Percentiles rank a stretch among this genome's conserved stretches.
These are phyloP conservation scores for Noturus placidus DNA, from an alignment of 2,113 vertebrate genomes.

Conservation along the genomic window DNA sequence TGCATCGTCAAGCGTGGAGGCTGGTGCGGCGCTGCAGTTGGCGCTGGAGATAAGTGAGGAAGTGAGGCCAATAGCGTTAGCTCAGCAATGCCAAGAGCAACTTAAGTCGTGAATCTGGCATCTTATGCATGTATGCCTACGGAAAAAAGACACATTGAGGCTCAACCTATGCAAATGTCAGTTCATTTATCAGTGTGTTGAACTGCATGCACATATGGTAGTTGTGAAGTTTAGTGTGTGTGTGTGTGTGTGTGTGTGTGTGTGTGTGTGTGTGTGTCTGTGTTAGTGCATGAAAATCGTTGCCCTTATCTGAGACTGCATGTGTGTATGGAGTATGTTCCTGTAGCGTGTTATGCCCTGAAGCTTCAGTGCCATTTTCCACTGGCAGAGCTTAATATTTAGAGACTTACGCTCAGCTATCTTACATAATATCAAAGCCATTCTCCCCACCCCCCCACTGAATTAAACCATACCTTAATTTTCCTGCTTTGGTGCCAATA, in stretches of 20 bases:
- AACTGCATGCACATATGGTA: slow-evolving; percentile 38
- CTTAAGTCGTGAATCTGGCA: slow-evolving; percentile 32
- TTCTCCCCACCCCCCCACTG: too few relatives aligned
- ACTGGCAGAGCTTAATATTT: neutral
- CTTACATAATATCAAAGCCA: neutral
- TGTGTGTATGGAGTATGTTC: neutral
- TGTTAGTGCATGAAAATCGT: slow-evolving; percentile 6
- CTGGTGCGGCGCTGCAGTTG: slow-evolving; percentile 43
- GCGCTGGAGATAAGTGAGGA: slow-evolving; percentile 50
- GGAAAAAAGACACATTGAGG: slow-evolving; percentile 11
- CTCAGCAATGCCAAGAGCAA: slow-evolving; percentile 49
- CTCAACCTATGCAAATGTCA: slow-evolving; percentile 48
- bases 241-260: slow-evolving; percentile 45
- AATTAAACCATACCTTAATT: neutral
- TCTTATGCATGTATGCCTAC: slow-evolving; percentile 44
- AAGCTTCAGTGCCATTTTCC: neutral
- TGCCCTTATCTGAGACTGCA: neutral
- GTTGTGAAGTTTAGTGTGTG: slow-evolving; percentile 9
- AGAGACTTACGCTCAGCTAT: neutral
- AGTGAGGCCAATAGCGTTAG: slow-evolving; percentile 43
- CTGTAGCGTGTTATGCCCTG: neutral
- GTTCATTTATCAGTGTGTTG: slow-evolving; percentile 46
- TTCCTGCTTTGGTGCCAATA: neutral
- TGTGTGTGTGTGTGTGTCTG: slow-evolving; percentile 48
- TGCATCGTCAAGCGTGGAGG: slow-evolving; percentile 46